Base-by-base conservation (phyloP, 2,888 invertebrate species). In the Tubulanus polymorphus region DNA sequence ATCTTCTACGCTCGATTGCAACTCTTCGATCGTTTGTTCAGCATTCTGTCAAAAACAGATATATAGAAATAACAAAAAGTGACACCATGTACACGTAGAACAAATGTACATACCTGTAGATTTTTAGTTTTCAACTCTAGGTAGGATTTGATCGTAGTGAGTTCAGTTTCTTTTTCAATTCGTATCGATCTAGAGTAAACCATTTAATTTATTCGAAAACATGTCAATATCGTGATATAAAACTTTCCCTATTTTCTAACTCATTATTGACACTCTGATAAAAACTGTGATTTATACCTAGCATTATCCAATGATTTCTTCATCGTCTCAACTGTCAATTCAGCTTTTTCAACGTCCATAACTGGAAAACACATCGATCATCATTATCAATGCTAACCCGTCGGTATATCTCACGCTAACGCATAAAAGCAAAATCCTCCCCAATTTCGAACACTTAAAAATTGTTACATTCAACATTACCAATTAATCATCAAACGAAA, bases 341-440 rank as follows among this genome's bases (percentile, higher is more conserved):
- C 72, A 29, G 71, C 69, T 37, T 72, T 71, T 51, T 72, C 72
- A 15, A 71, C 71, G 46, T 71, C 72, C n/a, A 68, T 69, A 6
- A 69, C 72, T 72, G 61, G 18, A 60, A 63, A 18, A 37, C 35
- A 32, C 10, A n/a, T n/a, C 10, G 35, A 32, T 12, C 10, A 32
- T 32, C 35, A n/a, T 32, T 32, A 41, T n/a, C n/a, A n/a, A n/a
- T n/a, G n/a, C n/a, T n/a, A n/a, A n/a, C n/a, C n/a, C n/a, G n/a
- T n/a, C n/a, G n/a, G n/a, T n/a, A n/a, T n/a, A n/a, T n/a, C n/a
- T n/a, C n/a, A n/a, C n/a, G n/a, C n/a, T n/a, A n/a, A n/a, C n/a
- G n/a, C n/a, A n/a, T n/a, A n/a, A n/a, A n/a, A n/a, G n/a, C n/a
- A n/a, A n/a, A n/a, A n/a, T n/a, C n/a, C n/a, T n/a, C n/a, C n/a